Percentiles rank a stretch among this genome's conserved stretches.
These are phyloP conservation scores for Theristus sp. DNA, from an alignment of 2,888 invertebrate species.

Conservation along the genomic window DNA sequence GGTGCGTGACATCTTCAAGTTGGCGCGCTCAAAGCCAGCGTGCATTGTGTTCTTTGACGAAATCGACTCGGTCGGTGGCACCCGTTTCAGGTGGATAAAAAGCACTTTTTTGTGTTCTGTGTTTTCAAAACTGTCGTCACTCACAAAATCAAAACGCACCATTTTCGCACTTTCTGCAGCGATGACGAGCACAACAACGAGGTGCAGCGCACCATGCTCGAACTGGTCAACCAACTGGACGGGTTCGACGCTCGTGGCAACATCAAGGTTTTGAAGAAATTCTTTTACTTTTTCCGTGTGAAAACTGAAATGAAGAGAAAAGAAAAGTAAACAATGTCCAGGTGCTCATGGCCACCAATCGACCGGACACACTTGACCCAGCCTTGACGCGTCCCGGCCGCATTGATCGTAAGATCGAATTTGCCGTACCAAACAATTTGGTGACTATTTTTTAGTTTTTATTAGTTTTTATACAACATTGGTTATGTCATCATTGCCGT, in stretches of 20 bases:
- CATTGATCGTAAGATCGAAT: constrained; percentile 91
- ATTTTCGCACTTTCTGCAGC: too few species aligned
- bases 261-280: constrained; percentile 84
- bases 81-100: not conserved
- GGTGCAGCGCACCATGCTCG: constrained; percentile 88
- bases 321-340: too few species aligned
- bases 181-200: constrained; percentile 95
- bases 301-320: too few species aligned
- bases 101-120: too few species aligned
- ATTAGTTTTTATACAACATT: too few species aligned
- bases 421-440: constrained; percentile 86
- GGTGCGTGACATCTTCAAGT: constrained; percentile 96
- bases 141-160: too few species aligned
- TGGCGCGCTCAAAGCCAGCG: constrained; percentile 97
- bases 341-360: constrained; percentile 7
- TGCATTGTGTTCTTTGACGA: constrained; percentile 99
- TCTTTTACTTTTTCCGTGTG: too few species aligned
- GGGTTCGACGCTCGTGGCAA: constrained; percentile 98
- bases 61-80: constrained; percentile 95
- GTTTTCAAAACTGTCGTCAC: too few species aligned
- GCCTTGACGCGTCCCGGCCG: constrained; percentile 95
- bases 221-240: constrained; percentile 92
- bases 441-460: constrained; percentile 16
- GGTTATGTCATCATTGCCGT: too few species aligned
- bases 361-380: constrained; percentile 61